Evolutionary conservation across 2,888 invertebrate species (phyloP), one percentile per base, ranked within the genome.

Genomic region (Rhodophaea formosa): DNA sequence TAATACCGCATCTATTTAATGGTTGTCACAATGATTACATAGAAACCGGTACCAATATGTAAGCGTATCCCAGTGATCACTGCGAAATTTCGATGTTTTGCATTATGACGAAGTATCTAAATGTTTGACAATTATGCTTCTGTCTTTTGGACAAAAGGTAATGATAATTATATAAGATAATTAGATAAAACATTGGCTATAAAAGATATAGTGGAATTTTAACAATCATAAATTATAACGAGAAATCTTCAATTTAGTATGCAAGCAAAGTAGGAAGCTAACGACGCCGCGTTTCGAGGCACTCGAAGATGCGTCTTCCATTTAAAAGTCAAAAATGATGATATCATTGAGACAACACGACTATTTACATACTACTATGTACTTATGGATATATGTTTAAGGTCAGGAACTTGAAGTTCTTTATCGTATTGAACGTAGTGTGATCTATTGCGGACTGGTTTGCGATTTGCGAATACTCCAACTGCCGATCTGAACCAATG

Each of bases 251-350:
- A 8, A 43, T 56, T 73, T 71, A 64, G 69, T 73, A 76, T 77
- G 73, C 74, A 67, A 69, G 69, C 66, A 64, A 65, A 65, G 72
- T 71, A 72, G 73, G 75, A 76, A 74, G 63, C 69, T 49, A 64
- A 59, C 47, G 59, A 61, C 60, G 58, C 17, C 51, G 62, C 59
- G 59, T 65, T 66, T 65, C 57, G 52, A 64, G 16, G 59, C 43
- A 66, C 61, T 71, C 65, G 67, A 64, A 71, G 65, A 66, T 67
- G 62, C 62, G 52, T 67, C 57, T 65, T 67, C 65, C 56, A 70
- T 69, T 71, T 71, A 69, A 72, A 72, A 75, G 66, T 70, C 66
- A 68, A 69, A 74, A 68, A 59, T 61, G 63, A 65, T 70, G 67
- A 78, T 72, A 77, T 79, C 78, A 80, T 72, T 65, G 54, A 67